Evolutionary conservation across 2,113 vertebrate genomes (phyloP).

Genomic region (pig (Sus scrofa)): DNA sequence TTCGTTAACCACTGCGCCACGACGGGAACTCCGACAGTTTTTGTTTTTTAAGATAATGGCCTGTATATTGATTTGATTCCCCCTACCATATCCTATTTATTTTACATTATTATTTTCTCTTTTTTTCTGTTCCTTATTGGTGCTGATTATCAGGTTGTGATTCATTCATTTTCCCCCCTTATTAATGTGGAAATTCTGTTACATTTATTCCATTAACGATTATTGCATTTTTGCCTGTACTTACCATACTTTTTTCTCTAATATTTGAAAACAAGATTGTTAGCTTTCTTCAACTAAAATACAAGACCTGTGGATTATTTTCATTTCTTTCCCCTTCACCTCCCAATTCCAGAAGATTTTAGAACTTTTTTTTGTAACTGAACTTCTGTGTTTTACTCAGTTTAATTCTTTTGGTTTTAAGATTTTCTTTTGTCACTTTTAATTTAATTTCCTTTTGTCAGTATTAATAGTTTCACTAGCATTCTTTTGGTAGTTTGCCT

Average conservation of each 20-base stretch:
- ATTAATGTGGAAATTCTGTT: background rate
- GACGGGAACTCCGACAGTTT: no score
- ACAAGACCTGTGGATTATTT: background rate
- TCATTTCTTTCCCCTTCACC: background rate
- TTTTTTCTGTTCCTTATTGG: background rate
- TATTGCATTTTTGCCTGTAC: background rate
- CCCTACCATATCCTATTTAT: background rate
- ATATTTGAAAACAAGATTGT: background rate
- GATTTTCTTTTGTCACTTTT: background rate
- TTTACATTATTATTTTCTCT: slow-evolving; percentile 12
- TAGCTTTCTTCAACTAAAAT: background rate
- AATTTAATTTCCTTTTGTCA: slow-evolving; percentile 7
- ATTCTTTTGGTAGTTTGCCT: slow-evolving; percentile 27
- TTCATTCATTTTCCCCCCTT: background rate
- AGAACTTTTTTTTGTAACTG: background rate
- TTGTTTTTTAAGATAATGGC: background rate
- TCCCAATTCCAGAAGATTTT: background rate
- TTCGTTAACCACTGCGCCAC: no score
- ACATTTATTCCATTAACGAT: background rate
- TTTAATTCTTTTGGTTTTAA: background rate
- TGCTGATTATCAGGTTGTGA: background rate
- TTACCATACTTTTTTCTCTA: background rate
- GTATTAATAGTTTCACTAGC: background rate
- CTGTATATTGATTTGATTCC: background rate
- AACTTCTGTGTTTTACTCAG: slow-evolving; percentile 5